Base-by-base conservation (phyloP, 2,113 vertebrate genomes). In the Nematolebias whitei region DNA sequence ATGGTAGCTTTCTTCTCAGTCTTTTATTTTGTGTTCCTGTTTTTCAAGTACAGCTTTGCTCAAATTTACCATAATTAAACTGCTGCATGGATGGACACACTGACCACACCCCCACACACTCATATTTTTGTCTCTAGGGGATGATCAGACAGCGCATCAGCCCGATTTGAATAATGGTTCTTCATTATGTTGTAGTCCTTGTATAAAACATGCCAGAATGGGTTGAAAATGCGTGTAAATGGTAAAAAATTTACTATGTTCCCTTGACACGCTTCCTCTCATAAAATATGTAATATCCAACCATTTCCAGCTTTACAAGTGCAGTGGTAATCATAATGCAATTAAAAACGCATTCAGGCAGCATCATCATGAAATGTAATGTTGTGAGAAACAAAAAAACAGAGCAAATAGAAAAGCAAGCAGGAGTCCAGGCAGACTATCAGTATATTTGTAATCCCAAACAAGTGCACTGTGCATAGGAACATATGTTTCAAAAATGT, bases 301-400 rank as follows among this genome's bases (percentile, higher is more conserved):
- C 18, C 40, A 75, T 71, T 75, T 78, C 38, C 48, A 48, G 72
- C 54, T 66, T 78, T 71, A 74, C 68, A 75, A 74, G 65, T 48
- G 74, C 70, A 23, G 71, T 75, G 40, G 74, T 73, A 75, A 78
- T 86, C 63, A 86, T 75, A 54, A 71, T 76, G 75, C 71, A 85
- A 87, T 88, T 87, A 87, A 86, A 87, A 89, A 63, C 24, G 26
- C 57, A 83, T 75, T 80, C 53, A 58, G 62, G 18, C 71, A 76
- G 16, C 50, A 60, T 72, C 39, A 19, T 24, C 50, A 39, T 70
- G 61, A 49, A 73, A 60, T 52, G 43, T 14, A 18, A 20, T 43
- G 43, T 38, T 68, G 51, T 24, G 62, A 64, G 44, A 39, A 73
- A 62, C 47, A 47, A 13, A 57, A 54, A 62, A 62, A 63, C 0